Conservation (phyloP, 2,797 vertebrate species). For the Tamandua tetradactyla region DNA sequence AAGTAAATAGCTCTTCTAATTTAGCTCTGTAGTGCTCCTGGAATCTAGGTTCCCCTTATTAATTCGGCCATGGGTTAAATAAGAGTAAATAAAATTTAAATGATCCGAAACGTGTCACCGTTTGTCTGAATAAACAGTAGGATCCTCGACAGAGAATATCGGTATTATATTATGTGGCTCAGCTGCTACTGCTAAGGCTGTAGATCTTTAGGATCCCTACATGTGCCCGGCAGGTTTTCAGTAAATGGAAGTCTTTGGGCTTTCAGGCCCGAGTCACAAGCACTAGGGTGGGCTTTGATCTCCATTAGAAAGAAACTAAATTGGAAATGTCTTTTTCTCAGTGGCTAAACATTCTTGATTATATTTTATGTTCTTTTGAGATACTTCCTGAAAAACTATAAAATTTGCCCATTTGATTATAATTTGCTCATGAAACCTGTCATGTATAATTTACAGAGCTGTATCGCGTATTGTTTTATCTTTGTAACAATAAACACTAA, state of each 20-base stretch:
- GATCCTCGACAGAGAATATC: background rate
- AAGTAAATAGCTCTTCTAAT: background rate
- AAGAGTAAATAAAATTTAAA: background rate
- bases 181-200: background rate
- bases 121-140: background rate
- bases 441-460: conserved; percentile 65
- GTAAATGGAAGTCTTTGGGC: background rate
- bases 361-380: conserved; percentile 32
- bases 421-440: conserved; percentile 58
- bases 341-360: conserved; percentile 9
- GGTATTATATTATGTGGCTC: background rate
- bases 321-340: background rate
- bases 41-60: too few species aligned
- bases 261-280: background rate
- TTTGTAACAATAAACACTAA: conserved; percentile 57
- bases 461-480: background rate
- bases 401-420: conserved; percentile 57
- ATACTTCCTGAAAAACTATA: conserved; percentile 58
- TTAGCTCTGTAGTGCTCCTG: background rate
- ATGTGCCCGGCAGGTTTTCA: background rate
- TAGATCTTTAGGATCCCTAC: background rate
- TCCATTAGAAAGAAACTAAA: background rate
- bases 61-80: background rate
- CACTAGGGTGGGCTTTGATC: background rate
- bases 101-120: background rate